These are phyloP conservation scores for Brachyrhaphis roseni DNA, from an alignment of 2,797 vertebrate species.

Conservation along the genomic window DNA sequence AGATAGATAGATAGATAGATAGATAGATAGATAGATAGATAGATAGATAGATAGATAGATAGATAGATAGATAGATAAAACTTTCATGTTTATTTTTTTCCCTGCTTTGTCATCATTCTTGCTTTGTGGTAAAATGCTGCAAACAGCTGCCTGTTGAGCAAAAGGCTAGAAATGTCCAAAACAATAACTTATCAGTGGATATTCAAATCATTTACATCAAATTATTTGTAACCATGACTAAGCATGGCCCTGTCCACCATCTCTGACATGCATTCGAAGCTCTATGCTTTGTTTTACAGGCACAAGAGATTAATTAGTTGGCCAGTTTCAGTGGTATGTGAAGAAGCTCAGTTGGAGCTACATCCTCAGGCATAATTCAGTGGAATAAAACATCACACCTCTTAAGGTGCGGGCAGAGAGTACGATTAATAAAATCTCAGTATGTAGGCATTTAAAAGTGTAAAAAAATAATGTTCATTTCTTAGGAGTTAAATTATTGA, in stretches of 20 bases:
- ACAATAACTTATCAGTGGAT: background rate
- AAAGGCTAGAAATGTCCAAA: background rate
- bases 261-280: background rate
- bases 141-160: background rate
- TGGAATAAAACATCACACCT: slow-evolving; percentile 2
- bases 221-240: background rate
- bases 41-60: too few species aligned
- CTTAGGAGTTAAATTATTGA: background rate
- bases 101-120: background rate
- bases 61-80: background rate
- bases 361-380: background rate
- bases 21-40: too few species aligned
- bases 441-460: background rate
- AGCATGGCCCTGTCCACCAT: background rate
- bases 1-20: too few species aligned
- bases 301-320: slow-evolving; percentile 1
- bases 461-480: background rate
- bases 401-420: background rate
- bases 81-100: background rate
- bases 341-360: background rate
- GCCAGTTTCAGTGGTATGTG: background rate
- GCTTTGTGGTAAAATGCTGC: background rate
- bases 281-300: background rate
- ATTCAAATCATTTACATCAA: background rate
- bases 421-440: background rate